phyloP scores from a whole-genome alignment of 2,888 invertebrate species.

The Pyrocoelia pectoralis region DNA sequence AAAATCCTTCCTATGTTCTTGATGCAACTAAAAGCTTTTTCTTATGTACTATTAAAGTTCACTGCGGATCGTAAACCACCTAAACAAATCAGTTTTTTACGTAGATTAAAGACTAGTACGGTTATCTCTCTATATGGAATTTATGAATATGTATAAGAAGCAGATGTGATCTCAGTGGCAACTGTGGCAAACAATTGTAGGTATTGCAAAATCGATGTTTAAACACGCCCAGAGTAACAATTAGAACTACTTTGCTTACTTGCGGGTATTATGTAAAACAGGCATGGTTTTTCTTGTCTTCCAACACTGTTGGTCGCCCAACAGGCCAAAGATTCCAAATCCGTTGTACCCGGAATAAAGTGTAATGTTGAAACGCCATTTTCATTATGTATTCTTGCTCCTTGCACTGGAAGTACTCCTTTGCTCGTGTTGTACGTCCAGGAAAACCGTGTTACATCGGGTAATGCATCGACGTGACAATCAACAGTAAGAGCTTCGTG shows the following conservation, averaged over 20 bases:
- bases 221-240: neutral
- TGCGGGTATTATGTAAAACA: conserved; percentile 82
- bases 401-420: conserved; percentile 74
- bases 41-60: neutral
- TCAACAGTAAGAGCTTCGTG: conserved; percentile 77
- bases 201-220: conserved; percentile 12
- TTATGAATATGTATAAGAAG: conserved; percentile 16
- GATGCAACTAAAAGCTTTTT: conserved; percentile 25
- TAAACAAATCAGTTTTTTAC: neutral
- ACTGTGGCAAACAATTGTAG: conserved; percentile 11
- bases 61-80: neutral
- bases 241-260: conserved; percentile 64
- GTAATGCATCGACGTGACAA: conserved; percentile 85
- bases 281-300: conserved; percentile 80
- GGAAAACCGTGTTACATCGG: conserved; percentile 76
- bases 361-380: conserved; percentile 64
- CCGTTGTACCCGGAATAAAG: conserved; percentile 65
- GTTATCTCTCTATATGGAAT: neutral
- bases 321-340: conserved; percentile 85
- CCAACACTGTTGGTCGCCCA: conserved; percentile 89
- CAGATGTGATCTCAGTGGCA: conserved; percentile 7
- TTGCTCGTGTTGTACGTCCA: conserved; percentile 87
- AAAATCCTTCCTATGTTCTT: conserved; percentile 46
- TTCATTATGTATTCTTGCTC: conserved; percentile 65
- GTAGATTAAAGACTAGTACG: neutral